Base-by-base conservation (phyloP, 53 echinoderm and acorn worm species). In the Actinopyga echinites region DNA sequence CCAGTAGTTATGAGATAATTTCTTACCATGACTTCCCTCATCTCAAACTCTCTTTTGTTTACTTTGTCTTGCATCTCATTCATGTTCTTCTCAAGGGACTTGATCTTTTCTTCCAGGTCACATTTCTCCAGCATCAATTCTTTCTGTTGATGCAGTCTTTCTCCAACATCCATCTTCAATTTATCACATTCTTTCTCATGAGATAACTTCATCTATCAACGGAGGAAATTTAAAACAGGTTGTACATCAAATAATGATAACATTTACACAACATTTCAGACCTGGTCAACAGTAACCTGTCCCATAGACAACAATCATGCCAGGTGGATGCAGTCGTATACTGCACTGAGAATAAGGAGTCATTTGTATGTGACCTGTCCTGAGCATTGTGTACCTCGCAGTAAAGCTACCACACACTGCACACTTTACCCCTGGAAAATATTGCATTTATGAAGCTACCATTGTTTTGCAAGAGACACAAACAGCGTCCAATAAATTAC, bases 1-100 rank as follows among this genome's bases (percentile, higher is more conserved):
- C 24, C 10, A 60, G 4, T 25, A 10, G 21, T 28, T 25, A 28
- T 25, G 62, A 25, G 0, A 61, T 61, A 25, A 25, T 30, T 13
- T 12, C 69, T 69, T 19, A 69, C 69, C 69, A 69, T 37, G 30
- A 69, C 69, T 69, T 69, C 69, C 38, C 43, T 42, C n/a, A 69
- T 69, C 38, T 69, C 69, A 22, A 69, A 69, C 9, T 44, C 69
- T 26, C 69, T 38, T 25, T 44, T 69, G 40, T 69, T 44, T 20
- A 69, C 8, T 69, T 69, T 69, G 20, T 23, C 24, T 11, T 40
- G 38, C 21, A 38, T 38, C 22, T 69, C 69, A 5, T 69, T 44
- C 44, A 69, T 11, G 10, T 25, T 69, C n/a, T 8, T 11, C 43
- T 37, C 43, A 38, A 69, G 43, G 0, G 25, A 42, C 24, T 69